phyloP scores from a whole-genome alignment of 2,888 invertebrate genomes.

The Lacanobia wlatinum region DNA sequence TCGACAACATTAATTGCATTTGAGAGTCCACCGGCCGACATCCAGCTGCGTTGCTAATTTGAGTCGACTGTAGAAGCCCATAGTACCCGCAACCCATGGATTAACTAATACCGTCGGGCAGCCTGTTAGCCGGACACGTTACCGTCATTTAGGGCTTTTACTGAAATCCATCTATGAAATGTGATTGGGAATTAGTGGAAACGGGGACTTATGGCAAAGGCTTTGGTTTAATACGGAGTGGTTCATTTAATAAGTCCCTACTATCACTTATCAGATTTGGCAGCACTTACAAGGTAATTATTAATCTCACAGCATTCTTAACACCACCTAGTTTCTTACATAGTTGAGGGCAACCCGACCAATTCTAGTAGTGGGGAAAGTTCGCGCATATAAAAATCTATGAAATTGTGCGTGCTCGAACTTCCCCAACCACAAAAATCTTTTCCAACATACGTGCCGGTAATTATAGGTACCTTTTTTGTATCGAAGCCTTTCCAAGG shows the following conservation, averaged over 20 bases:
- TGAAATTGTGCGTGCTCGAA: too few species aligned
- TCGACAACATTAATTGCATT: slow-evolving; percentile 19
- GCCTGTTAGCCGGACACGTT: slow-evolving; percentile 5
- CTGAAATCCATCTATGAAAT: not conserved
- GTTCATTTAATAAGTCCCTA: not conserved
- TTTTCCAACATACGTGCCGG: too few species aligned
- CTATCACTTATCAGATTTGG: not conserved
- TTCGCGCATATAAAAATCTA: too few species aligned
- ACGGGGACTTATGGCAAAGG: not conserved
- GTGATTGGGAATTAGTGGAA: not conserved
- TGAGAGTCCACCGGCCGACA: not conserved
- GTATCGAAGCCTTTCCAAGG: too few species aligned
- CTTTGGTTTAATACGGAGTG: not conserved
- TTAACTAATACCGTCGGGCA: slow-evolving; percentile 9
- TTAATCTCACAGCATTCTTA: not conserved
- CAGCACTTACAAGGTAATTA: not conserved
- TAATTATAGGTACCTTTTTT: too few species aligned
- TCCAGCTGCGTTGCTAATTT: slow-evolving; percentile 2
- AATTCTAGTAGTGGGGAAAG: too few species aligned
- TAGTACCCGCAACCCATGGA: slow-evolving; percentile 10
- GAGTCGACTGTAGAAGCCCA: not conserved
- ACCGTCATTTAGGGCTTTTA: not conserved
- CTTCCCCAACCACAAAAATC: too few species aligned
- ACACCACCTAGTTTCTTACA: not conserved
- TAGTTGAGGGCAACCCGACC: too few species aligned